Percentiles rank a stretch among this genome's conserved stretches.
Conservation (phyloP, 2,888 invertebrate genomes). For the Lasius fuliginosus region DNA sequence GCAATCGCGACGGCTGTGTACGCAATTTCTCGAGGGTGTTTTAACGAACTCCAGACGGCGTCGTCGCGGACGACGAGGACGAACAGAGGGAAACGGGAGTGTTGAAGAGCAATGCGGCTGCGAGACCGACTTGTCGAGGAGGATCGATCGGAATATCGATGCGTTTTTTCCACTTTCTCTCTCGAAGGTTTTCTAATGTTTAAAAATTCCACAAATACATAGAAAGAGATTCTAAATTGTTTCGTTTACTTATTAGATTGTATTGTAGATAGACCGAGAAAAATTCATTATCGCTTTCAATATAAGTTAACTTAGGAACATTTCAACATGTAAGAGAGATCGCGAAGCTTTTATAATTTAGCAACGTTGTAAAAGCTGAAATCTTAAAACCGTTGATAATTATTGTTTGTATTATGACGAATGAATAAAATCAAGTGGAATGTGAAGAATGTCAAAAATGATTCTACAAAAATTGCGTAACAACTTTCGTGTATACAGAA, state of each 20-base stretch:
- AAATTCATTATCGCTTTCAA: not conserved
- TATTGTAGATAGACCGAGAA: not conserved
- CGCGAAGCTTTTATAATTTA: no score
- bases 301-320: not conserved
- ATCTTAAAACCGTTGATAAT: not conserved
- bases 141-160: not conserved
- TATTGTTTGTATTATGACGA: not conserved
- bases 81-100: constrained; percentile 24
- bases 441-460: no score
- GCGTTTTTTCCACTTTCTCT: not conserved
- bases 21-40: constrained; percentile 45
- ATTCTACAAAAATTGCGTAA: no score
- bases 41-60: constrained; percentile 50
- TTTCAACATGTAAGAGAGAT: not conserved
- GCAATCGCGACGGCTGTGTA: constrained; percentile 36
- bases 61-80: constrained; percentile 12
- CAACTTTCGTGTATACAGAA: no score
- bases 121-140: constrained; percentile 7
- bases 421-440: not conserved
- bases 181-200: not conserved
- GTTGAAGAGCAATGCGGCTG: constrained; percentile 6
- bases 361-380: no score
- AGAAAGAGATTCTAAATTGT: not conserved
- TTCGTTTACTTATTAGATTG: no score
- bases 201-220: not conserved